Base-by-base conservation (phyloP, 2,888 invertebrate genomes). In the Nemapogon koenigi region DNA sequence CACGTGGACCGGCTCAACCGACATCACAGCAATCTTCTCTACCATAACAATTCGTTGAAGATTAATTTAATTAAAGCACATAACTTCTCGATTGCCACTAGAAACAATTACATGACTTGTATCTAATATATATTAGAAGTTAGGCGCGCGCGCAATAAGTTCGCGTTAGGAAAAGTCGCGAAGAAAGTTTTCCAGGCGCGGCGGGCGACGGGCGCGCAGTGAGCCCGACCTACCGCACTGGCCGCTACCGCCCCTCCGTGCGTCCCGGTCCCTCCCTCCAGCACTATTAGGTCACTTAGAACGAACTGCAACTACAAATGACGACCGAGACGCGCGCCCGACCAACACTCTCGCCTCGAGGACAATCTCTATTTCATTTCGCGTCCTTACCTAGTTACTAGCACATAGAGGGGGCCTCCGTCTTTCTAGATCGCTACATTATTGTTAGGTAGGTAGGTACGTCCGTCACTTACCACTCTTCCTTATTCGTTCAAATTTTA, bases 311-410 rank as follows among this genome's bases (percentile, higher is more conserved):
- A 67, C 73, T 61, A 72, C 73, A 73, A 72, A 71, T 62, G 65
- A 73, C 72, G 72, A 75, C 71, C 71, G 72, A 71, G 68, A 71
- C 68, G 67, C 73, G 75, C 75, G 66, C 75, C 72, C 73, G 73
- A 72, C 72, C 73, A 71, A 67, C 72, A 75, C 76, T 73, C 75
- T 76, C 76, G 76, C 76, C 70, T 72, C 76, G 76, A 78, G 76
- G 76, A 78, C 76, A 75, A 78, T 71, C 76, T 78, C 75, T 76
- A 76, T 75, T 76, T 75, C 75, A 69, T 71, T 75, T 49, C 54
- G 66, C 75, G 76, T 76, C 75, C 76, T 76, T 75, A 59, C 73
- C 65, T 69, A 69, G 69, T 65, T 66, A 64, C 37, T 37, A 28
- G 6, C 15, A 3, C 14, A 55, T 73, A 75, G 76, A 67, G 76